Percentiles rank a stretch among this genome's conserved stretches.
Evolutionary conservation across 1,140 invertebrate species (phyloP).

Genomic region (Hylaeus anthracinus): DNA sequence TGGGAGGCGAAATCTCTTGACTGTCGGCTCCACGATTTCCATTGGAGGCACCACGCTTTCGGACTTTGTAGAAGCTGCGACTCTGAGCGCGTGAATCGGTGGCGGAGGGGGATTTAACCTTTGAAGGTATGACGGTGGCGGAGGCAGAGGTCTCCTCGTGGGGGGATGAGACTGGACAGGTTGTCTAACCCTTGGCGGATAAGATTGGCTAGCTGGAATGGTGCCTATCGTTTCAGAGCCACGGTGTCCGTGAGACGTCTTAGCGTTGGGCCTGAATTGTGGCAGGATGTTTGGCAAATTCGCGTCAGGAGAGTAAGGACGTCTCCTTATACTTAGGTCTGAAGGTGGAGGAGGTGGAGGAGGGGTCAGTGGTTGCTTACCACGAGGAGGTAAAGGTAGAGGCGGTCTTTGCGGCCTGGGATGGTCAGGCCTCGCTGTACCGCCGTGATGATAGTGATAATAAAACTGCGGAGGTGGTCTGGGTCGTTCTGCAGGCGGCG

Average conservation of each 20-base stretch:
- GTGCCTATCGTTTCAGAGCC: slow-evolving; percentile 76
- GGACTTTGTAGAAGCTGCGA: slow-evolving; percentile 38
- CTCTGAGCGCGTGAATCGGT: slow-evolving; percentile 62
- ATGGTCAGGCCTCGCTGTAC: slow-evolving; percentile 47
- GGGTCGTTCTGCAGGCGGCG: slow-evolving; percentile 73
- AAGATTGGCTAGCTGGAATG: slow-evolving; percentile 67
- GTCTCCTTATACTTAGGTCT: slow-evolving; percentile 74
- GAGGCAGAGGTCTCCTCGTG: slow-evolving; percentile 59
- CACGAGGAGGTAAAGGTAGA: slow-evolving; percentile 61
- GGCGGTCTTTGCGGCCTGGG: slow-evolving; percentile 67
- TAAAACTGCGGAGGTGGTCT: slow-evolving; percentile 67
- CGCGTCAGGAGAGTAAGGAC: slow-evolving; percentile 72
- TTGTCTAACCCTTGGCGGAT: slow-evolving; percentile 50
- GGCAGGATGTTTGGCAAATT: slow-evolving; percentile 86
- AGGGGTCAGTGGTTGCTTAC: slow-evolving; percentile 53
- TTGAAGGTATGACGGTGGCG: slow-evolving; percentile 69
- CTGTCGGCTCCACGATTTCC: slow-evolving; percentile 28
- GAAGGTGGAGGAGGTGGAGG: slow-evolving; percentile 31
- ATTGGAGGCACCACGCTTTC: slow-evolving; percentile 30
- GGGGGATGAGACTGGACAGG: slow-evolving; percentile 50
- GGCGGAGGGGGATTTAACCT: slow-evolving; percentile 81
- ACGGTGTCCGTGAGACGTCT: slow-evolving; percentile 81
- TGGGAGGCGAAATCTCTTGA: slow-evolving; percentile 52
- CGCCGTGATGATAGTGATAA: slow-evolving; percentile 63
- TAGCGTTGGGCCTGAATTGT: slow-evolving; percentile 86